A percentile compares a stretch with the other conserved stretches of the same genome.
These are phyloP conservation scores for Heterodera filipjevi DNA, from an alignment of 2,888 invertebrate species.

Conservation along the genomic window DNA sequence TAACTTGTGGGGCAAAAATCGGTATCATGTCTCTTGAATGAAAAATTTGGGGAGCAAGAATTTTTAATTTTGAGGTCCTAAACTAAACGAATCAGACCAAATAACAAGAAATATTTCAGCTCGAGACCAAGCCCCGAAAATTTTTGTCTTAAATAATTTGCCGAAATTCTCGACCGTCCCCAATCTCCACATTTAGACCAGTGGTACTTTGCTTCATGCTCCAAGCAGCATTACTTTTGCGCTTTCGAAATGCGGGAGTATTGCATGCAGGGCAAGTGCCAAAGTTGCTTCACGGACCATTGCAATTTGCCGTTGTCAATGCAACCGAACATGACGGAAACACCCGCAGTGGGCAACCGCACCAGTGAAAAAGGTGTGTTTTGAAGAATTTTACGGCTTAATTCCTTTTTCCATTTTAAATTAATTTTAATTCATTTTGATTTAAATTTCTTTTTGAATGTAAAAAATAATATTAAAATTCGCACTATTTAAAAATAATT, in stretches of 20 bases:
- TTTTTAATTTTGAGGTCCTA: no score
- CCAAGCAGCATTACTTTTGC: not conserved
- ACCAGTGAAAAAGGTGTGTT: no score
- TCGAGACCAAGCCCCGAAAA: not conserved
- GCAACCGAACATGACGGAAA: not conserved
- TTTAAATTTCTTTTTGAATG: no score
- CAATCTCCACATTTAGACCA: not conserved
- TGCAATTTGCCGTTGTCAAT: not conserved
- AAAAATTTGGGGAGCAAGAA: no score
- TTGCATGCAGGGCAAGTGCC: not conserved
- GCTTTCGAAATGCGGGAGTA: not conserved
- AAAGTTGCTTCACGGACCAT: not conserved
- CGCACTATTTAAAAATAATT: no score
- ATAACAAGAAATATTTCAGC: no score
- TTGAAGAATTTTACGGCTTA: no score
- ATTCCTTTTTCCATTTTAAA: not conserved
- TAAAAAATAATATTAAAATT: no score
- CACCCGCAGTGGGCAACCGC: not conserved
- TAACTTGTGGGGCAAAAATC: no score
- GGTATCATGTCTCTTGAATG: no score
- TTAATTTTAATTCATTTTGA: no score
- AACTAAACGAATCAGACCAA: no score
- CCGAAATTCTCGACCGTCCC: not conserved
- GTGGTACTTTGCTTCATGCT: not conserved
- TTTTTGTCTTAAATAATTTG: not conserved